Base-by-base conservation (phyloP, 53 echinoderm and acorn worm species). In the Zoroaster sp. region DNA sequence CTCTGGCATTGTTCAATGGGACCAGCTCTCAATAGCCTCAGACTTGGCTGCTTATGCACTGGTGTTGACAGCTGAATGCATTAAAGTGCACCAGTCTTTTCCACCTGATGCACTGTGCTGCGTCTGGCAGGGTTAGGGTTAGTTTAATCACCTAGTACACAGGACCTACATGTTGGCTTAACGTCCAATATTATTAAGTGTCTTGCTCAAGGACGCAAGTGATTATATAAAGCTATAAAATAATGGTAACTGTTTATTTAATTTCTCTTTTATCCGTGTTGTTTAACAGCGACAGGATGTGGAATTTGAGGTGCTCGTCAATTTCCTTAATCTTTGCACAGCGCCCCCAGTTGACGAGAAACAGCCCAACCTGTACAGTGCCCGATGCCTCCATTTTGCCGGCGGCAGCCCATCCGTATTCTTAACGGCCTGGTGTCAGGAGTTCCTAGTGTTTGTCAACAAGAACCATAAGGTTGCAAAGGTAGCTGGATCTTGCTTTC, bases 301-400 rank as follows among this genome's bases (percentile, higher is more conserved):
- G 21, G 95, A 95, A 54, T 95, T 95, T 54, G 87, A 88, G 36
- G 77, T 82, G 23, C 88, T 95, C 15, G 93, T 83, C 83, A 87
- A 93, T 23, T 95, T 66, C 88, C 88, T 95, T 2, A 20, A 35
- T 18, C 68, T 91, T 25, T 74, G 75, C 43, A 85, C 91, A 33
- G 21, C 66, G 54, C 81, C 87, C 68, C 31, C 69, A 40, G n/a
- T 36, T 38, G 87, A 78, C 46, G 71, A 40, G 39, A 43, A 66
- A 52, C 86, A 70, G 39, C 59, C 66, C 35, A 86, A 44, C 52
- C 86, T 66, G 73, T 90, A 54, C 93, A 93, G 90, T 83, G 83
- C 89, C 25, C 87, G 72, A 23, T 90, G 94, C 86, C 43, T 94
- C 3, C 78, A 92, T 15, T 82, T 92, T 37, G 40, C 78, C 1